A percentile compares a stretch with the other conserved stretches of the same genome.
phyloP scores from a whole-genome alignment of 2,797 vertebrate genomes.

The Cirrhinus mrigala region DNA sequence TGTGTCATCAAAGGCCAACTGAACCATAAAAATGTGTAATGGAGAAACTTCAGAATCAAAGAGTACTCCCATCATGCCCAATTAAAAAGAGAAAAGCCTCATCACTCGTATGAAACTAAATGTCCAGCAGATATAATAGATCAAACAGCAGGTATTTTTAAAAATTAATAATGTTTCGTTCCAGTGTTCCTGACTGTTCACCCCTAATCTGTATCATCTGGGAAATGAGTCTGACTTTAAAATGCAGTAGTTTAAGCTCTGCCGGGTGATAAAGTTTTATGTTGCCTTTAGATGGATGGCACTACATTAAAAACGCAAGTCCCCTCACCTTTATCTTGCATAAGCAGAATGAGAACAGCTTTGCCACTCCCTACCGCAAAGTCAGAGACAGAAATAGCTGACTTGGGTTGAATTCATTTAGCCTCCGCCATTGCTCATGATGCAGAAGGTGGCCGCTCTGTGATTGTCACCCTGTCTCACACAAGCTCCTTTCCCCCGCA shows the following conservation, averaged over 20 bases:
- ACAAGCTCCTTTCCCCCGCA: background rate
- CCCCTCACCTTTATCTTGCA: constrained; percentile 27
- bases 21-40: background rate
- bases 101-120: background rate
- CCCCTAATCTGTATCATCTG: background rate
- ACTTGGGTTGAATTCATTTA: constrained; percentile 54
- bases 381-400: constrained; percentile 56
- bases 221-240: background rate
- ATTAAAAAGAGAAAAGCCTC: background rate
- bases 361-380: constrained; percentile 39
- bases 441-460: constrained; percentile 47
- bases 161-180: constrained; percentile 1
- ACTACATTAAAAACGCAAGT: constrained; percentile 29
- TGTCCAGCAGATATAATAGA: background rate
- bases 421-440: constrained; percentile 45
- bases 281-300: constrained; percentile 19
- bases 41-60: background rate
- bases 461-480: constrained; percentile 43
- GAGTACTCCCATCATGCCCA: background rate
- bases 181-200: background rate
- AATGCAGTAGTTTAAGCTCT: constrained; percentile 20
- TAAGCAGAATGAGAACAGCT: constrained; percentile 48
- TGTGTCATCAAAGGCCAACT: background rate
- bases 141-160: constrained; percentile 17
- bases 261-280: constrained; percentile 24